phyloP scores from a whole-genome alignment of 2,797 vertebrate genomes.

The Cetoscarus ocellatus region DNA sequence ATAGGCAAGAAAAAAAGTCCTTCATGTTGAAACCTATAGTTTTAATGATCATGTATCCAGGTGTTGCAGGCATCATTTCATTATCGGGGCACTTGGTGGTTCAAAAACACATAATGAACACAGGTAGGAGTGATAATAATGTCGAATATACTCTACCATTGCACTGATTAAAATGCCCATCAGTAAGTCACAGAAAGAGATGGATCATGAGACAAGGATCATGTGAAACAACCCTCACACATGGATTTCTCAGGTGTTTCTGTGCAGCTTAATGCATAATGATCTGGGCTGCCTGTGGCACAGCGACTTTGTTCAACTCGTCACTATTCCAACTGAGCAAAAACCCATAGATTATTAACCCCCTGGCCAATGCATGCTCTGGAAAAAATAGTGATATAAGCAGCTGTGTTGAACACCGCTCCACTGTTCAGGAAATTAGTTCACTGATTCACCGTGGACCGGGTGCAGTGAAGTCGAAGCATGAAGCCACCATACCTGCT shows the following conservation, averaged over 20 bases:
- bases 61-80: constrained; percentile 15
- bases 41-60: background rate
- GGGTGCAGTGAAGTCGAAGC: too few relatives aligned
- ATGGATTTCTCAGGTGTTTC: constrained; percentile 31
- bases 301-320: constrained; percentile 14
- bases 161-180: constrained; percentile 53
- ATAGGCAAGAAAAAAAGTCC: too few relatives aligned
- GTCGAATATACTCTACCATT: constrained; percentile 17
- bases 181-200: constrained; percentile 25
- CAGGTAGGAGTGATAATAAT: background rate
- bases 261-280: constrained; percentile 21
- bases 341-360: too few relatives aligned
- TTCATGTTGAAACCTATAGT: too few relatives aligned
- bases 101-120: constrained; percentile 29
- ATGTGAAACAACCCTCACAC: constrained; percentile 46
- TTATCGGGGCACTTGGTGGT: constrained; percentile 16
- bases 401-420: too few relatives aligned
- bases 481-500: too few relatives aligned
- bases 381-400: too few relatives aligned
- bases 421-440: too few relatives aligned
- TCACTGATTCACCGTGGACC: too few relatives aligned
- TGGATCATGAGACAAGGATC: constrained; percentile 56
- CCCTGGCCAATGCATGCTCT: too few relatives aligned
- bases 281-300: constrained; percentile 17
- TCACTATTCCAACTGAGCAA: too few relatives aligned